Evolutionary conservation across 2,113 vertebrate species (phyloP).

Genomic region (Pseudonaja textilis): DNA sequence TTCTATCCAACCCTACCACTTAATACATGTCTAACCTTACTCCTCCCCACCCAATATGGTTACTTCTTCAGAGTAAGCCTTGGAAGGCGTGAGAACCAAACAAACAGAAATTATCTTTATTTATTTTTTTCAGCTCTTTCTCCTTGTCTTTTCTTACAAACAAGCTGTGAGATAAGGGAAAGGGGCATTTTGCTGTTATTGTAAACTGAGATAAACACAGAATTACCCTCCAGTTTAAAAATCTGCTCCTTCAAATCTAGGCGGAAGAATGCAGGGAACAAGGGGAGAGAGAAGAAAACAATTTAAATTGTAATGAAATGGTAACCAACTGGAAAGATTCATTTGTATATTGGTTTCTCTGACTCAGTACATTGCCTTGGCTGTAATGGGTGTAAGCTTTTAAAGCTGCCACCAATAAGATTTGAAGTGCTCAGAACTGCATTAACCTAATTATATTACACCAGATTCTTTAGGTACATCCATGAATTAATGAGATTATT

Average conservation of each 20-base stretch:
- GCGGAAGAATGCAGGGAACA: accelerated
- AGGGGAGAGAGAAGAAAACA: background rate
- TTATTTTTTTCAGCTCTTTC: background rate
- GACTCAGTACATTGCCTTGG: slow-evolving; percentile 7
- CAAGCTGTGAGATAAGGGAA: background rate
- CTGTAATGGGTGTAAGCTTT: slow-evolving; percentile 45
- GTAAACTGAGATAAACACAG: background rate
- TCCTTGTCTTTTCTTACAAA: background rate
- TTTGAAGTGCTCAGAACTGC: background rate
- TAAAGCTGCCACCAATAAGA: slow-evolving; percentile 30
- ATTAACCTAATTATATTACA: background rate
- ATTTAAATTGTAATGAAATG: slow-evolving; percentile 12
- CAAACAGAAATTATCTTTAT: background rate
- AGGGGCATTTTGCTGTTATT: background rate
- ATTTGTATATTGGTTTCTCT: slow-evolving; percentile 33
- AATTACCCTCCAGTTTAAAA: background rate
- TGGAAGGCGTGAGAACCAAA: background rate
- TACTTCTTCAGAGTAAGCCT: background rate
- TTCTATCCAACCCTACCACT: background rate
- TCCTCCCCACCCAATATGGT: background rate
- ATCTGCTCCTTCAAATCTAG: background rate
- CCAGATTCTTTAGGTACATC: background rate
- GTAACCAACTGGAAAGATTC: slow-evolving; percentile 4
- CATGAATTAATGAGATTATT: background rate
- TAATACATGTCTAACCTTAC: background rate